Evolutionary conservation across 2,797 vertebrate genomes (phyloP).

Genomic region (Pseudocheirus occidentalis): DNA sequence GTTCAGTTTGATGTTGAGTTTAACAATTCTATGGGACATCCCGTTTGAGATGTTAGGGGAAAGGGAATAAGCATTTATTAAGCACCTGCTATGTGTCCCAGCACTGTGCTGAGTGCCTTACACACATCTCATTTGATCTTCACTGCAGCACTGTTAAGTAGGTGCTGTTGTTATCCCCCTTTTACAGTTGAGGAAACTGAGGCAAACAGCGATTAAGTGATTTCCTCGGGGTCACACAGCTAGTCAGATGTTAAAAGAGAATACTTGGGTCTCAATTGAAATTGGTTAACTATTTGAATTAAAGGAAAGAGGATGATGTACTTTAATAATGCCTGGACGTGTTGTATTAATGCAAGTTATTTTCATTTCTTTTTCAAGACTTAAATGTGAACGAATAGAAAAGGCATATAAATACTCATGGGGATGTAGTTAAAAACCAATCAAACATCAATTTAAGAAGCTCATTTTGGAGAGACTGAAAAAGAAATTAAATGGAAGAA

Average conservation of each 20-base stretch:
- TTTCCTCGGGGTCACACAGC: background rate
- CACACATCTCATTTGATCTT: background rate
- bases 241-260: background rate
- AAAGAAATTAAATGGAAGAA: slow-evolving; percentile 41
- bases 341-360: slow-evolving; percentile 24
- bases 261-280: background rate
- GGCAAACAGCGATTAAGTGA: background rate
- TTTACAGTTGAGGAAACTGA: background rate
- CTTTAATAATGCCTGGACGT: slow-evolving; percentile 37
- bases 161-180: background rate
- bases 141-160: background rate
- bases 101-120: background rate
- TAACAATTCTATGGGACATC: background rate
- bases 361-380: slow-evolving; percentile 13
- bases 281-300: slow-evolving; percentile 27
- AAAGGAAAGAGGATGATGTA: background rate
- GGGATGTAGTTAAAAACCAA: background rate
- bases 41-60: background rate
- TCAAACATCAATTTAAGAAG: slow-evolving; percentile 39
- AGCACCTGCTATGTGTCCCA: background rate
- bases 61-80: background rate
- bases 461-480: slow-evolving; percentile 40
- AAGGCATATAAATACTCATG: slow-evolving; percentile 38
- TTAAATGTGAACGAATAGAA: slow-evolving; percentile 44
- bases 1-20: background rate